Evolutionary conservation across 1,140 invertebrate genomes (phyloP).

Genomic region (Idris sp.): DNA sequence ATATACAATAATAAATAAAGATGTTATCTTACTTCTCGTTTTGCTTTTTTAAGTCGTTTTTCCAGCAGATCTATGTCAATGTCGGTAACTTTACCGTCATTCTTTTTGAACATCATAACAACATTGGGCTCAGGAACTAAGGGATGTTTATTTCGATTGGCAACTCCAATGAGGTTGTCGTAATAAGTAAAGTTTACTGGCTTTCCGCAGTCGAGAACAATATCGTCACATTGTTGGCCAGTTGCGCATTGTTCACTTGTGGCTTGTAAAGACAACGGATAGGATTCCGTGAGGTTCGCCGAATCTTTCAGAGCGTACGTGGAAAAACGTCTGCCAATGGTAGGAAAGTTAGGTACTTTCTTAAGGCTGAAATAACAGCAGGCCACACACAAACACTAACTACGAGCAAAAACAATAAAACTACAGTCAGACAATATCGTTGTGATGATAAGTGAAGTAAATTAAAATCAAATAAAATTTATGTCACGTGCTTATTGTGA

Average conservation of each 20-base stretch:
- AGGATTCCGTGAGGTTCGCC: constrained; percentile 68
- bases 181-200: constrained; percentile 92
- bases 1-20: too few relatives aligned
- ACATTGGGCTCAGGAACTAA: constrained; percentile 84
- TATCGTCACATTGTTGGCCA: constrained; percentile 79
- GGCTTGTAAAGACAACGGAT: constrained; percentile 57
- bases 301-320: constrained; percentile 73
- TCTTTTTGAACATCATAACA: constrained; percentile 88
- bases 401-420: constrained; percentile 76
- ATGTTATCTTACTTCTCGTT: constrained; percentile 86
- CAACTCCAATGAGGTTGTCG: constrained; percentile 90
- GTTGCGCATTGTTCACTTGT: constrained; percentile 67
- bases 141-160: constrained; percentile 84
- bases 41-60: constrained; percentile 87
- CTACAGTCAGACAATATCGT: constrained; percentile 44
- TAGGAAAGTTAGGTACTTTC: constrained; percentile 75
- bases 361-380: constrained; percentile 75
- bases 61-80: constrained; percentile 89
- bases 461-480: too few relatives aligned
- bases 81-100: constrained; percentile 82
- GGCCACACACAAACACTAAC: constrained; percentile 77
- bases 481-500: too few relatives aligned
- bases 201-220: constrained; percentile 90
- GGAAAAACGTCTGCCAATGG: constrained; percentile 74
- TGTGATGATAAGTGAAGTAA: too few relatives aligned